Evolutionary conservation across 2,888 invertebrate genomes (phyloP).

Genomic region (Caenorhabditis becei): DNA sequence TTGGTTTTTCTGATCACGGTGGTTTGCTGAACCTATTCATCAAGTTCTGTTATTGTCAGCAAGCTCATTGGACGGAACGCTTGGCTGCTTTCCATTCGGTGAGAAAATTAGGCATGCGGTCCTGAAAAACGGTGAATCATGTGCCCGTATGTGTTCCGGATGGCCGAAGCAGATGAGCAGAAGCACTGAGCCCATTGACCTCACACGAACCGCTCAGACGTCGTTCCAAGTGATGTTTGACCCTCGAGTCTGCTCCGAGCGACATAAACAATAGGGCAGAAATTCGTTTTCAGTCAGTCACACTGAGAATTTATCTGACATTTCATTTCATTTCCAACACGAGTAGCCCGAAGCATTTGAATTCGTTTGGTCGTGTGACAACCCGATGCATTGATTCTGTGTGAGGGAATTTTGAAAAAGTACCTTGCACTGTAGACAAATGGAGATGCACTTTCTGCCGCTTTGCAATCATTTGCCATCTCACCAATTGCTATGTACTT

Average conservation of each 20-base stretch:
- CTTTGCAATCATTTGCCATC: not conserved
- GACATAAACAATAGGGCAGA: slow-evolving; percentile 10
- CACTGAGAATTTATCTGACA: not conserved
- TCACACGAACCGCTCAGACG: slow-evolving; percentile 24
- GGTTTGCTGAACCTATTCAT: too few relatives aligned
- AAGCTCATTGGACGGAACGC: not conserved
- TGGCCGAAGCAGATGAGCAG: not conserved
- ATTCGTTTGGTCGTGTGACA: too few relatives aligned
- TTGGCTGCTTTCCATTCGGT: not conserved
- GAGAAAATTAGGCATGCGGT: not conserved
- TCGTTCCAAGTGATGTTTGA: slow-evolving; percentile 26
- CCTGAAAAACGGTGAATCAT: not conserved
- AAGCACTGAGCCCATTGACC: not conserved
- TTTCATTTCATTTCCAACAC: too few relatives aligned
- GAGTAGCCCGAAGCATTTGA: too few relatives aligned
- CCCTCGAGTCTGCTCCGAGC: slow-evolving; percentile 7
- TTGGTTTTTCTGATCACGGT: too few relatives aligned
- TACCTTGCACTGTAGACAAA: not conserved
- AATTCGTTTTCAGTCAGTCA: not conserved
- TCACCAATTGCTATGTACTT: not conserved
- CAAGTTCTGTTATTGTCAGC: not conserved
- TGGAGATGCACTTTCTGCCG: not conserved
- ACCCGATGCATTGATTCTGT: too few relatives aligned
- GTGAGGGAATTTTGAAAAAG: too few relatives aligned
- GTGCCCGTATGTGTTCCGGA: not conserved